Conservation (phyloP, 2,888 invertebrate species). For the Trilocha varians region DNA sequence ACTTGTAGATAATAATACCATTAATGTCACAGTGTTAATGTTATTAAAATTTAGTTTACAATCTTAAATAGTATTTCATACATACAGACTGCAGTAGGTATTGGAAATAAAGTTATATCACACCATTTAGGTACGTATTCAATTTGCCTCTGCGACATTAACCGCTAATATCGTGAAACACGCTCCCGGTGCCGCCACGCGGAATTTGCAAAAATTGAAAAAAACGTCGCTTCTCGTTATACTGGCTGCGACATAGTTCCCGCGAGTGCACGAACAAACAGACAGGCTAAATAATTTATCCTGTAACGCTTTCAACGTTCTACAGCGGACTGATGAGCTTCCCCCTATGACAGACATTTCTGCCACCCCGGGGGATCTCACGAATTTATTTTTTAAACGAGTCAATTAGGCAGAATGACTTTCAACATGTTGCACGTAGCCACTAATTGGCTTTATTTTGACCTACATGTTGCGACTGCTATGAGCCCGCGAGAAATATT, state of each 20-base stretch:
- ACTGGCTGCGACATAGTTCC: constrained; percentile 21
- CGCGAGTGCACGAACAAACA: constrained; percentile 31
- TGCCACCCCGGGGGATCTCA: constrained; percentile 6
- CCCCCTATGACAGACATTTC: constrained; percentile 8
- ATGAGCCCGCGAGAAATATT: not conserved
- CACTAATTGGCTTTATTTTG: constrained; percentile 17
- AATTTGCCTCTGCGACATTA: too few species aligned
- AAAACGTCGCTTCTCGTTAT: not conserved
- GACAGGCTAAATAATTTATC: constrained; percentile 47
- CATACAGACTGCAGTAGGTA: too few species aligned
- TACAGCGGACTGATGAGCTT: constrained; percentile 24
- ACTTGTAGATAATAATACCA: too few species aligned
- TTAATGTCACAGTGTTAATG: too few species aligned
- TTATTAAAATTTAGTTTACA: too few species aligned
- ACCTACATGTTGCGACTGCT: not conserved
- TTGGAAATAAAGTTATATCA: too few species aligned
- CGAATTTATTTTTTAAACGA: constrained; percentile 21
- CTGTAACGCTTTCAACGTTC: constrained; percentile 32
- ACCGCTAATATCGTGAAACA: too few species aligned
- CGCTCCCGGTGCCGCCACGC: too few species aligned
- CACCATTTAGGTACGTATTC: too few species aligned
- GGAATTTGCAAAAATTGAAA: not conserved
- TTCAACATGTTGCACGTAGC: constrained; percentile 20
- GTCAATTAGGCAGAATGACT: constrained; percentile 24
- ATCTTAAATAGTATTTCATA: too few species aligned